Base-by-base conservation (phyloP, 2,888 invertebrate species). In the Phortica magna region DNA sequence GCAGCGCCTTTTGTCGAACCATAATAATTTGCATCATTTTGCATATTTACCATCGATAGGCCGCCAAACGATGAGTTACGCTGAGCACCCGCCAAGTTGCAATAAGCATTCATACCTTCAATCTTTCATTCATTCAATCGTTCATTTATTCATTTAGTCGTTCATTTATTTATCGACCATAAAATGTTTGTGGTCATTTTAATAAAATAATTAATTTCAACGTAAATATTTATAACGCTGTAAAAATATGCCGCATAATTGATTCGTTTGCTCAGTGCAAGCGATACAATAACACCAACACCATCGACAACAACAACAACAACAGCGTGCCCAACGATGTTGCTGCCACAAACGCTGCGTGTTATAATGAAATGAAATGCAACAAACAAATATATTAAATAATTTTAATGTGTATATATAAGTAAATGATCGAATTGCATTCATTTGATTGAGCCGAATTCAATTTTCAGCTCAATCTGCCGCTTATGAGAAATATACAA, bases 131-230 rank as follows among this genome's bases (percentile, higher is more conserved):
- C 68, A 61, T 61, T 19, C 61, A 61, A 19, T 19, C 43, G 43
- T 43, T 43, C 68, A 61, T 61, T 19, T 22, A 61, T 10, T 61
- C 42, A 73, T 73, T 41, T 17, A 19, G 14, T 31, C 57, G 5
- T 0, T 22, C 70, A 71, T 71, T 39, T 31, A 71, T 71, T 39
- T 65, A 65, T 83, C 80, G 83, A 80, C 78, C 85, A 86, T 85
- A 82, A 85, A 85, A 85, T 86, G 85, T 85, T 83, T 84, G 86
- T 86, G 85, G 85, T 88, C 85, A 82, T 88, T 88, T 88, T 87
- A 88, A 88, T 88, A 79, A 88, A 87, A 88, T 88, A 88, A 88
- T 88, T 88, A 88, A 88, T 88, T 87, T 84, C 87, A 83, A 83
- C 82, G 84, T 81, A 88, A 88, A 88, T 88, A 88, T 88, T 88